Evolutionary conservation across 2,797 vertebrate species (phyloP).

Genomic region (Nyctibius grandis): DNA sequence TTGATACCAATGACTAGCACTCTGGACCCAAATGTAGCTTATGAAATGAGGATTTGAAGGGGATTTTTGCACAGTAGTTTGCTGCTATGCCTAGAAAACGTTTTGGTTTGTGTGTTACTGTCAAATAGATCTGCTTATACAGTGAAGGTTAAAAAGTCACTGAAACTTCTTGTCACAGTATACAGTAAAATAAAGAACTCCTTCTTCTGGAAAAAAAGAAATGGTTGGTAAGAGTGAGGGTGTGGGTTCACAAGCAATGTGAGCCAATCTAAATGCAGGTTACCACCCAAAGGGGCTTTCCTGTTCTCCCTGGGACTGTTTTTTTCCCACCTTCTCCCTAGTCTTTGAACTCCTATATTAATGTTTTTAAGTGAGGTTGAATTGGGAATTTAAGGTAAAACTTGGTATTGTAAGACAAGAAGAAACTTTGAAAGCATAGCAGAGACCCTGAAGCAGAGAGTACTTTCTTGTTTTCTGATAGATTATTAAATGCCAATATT

Average conservation of each 20-base stretch:
- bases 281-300: background rate
- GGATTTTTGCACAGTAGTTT: background rate
- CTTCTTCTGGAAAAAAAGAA: slow-evolving; percentile 28
- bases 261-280: background rate
- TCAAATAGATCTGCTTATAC: background rate
- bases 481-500: background rate
- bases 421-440: background rate
- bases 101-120: background rate
- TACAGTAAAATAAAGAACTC: slow-evolving; percentile 44
- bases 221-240: background rate
- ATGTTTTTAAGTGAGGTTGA: background rate
- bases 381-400: background rate
- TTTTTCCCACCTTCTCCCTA: background rate
- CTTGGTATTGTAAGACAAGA: background rate
- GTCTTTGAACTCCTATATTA: background rate
- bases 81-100: background rate
- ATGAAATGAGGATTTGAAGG: background rate
- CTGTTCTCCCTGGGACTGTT: background rate
- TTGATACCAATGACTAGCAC: background rate
- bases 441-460: background rate
- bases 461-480: background rate
- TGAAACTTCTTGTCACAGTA: background rate
- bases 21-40: background rate
- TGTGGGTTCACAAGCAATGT: background rate
- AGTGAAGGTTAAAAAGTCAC: slow-evolving; percentile 22